Evolutionary conservation across 2,113 vertebrate genomes (phyloP), one percentile per base, ranked within the genome.

Genomic region (Gambusia affinis): DNA sequence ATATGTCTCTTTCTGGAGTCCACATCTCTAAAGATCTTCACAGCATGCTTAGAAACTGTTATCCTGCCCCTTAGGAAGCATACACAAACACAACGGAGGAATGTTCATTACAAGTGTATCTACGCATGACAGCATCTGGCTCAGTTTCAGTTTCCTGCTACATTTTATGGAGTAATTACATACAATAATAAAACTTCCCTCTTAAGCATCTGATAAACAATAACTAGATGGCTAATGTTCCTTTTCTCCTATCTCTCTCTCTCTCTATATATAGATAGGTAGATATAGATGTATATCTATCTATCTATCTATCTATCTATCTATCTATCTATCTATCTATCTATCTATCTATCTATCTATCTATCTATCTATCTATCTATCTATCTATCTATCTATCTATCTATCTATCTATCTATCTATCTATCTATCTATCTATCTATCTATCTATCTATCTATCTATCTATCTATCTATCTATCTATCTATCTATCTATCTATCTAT

Each of bases 1-100:
- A n/a, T n/a, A n/a, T n/a, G n/a, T n/a, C 33, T 29, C 24, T 69
- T 30, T 68, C 54, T 68, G 39, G 60, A 64, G 77, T 72, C 51
- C 0, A 10, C 11, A 0, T 51, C 61, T 72, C 39, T 72, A n/a
- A 57, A 51, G 64, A 51, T 66, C 29, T 78, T 28, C 70, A 37
- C 42, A 57, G 28, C 27, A n/a, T 30, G 19, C 27, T 44, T 44
- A 47, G 63, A 47, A 12, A 5, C 64, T 15, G 12, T 54, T 64
- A 73, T 64, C 71, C 70, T 72, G 70, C 60, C 60, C 24, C 28
- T 72, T 39, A 64, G 42, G 42, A 35, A 51, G 33, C 15, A 15
- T 57, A 60, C 51, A 27, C 29, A 73, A 64, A 64, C 42, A 0
- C 31, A 73, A 62, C 29, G 17, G 14, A 57, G 29, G 39, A 47